Conservation (phyloP, 2,113 vertebrate genomes). For the Tachysurus vachellii region DNA sequence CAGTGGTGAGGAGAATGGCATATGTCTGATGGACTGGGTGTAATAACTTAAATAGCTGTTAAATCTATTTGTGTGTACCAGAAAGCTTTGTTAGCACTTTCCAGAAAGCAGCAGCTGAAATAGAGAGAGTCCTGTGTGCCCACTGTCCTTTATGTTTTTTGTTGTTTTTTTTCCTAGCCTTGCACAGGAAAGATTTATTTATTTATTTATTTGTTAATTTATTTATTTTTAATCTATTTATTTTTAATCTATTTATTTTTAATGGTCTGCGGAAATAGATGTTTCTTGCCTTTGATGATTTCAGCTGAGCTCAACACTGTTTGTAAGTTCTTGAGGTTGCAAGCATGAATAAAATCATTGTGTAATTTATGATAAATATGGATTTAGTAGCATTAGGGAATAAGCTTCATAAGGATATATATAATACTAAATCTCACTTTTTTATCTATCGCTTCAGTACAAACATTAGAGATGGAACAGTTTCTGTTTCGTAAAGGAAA, state of each 20-base stretch:
- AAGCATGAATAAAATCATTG: not conserved
- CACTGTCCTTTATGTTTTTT: not conserved
- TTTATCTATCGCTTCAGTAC: no score
- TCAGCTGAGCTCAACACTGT: not conserved
- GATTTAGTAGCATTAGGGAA: not conserved
- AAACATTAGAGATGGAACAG: no score
- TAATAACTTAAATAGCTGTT: not conserved
- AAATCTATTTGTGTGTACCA: not conserved
- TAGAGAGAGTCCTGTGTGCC: not conserved
- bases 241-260: not conserved
- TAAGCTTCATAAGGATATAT: not conserved
- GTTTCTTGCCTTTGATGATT: not conserved
- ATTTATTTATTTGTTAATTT: not conserved
- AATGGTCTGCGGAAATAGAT: not conserved
- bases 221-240: not conserved
- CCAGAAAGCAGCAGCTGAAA: not conserved
- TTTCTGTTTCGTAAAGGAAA: no score
- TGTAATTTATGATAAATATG: not conserved
- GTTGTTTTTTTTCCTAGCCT: not conserved
- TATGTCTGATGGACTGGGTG: not conserved
- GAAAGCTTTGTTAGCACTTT: not conserved
- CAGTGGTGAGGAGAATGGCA: not conserved
- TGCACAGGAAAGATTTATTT: not conserved
- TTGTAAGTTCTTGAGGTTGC: not conserved
- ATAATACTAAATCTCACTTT: not conserved